Evolutionary conservation across 1,140 invertebrate species (phyloP).

Genomic region (Dendrolimus punctatus): DNA sequence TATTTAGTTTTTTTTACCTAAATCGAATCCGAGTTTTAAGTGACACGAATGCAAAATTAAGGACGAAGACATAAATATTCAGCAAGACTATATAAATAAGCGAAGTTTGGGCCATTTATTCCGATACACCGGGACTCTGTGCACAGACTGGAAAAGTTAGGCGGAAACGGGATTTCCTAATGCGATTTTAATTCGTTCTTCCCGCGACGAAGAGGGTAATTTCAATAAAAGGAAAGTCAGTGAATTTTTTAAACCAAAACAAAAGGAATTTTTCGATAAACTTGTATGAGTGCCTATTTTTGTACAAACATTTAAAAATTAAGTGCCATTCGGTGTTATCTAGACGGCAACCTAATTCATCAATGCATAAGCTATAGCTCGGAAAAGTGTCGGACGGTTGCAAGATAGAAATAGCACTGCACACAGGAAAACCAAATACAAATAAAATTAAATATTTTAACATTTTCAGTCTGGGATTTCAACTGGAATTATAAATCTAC

Average conservation of each 20-base stretch:
- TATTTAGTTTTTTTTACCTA: too few relatives aligned
- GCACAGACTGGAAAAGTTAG: constrained; percentile 64
- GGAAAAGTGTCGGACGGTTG: too few relatives aligned
- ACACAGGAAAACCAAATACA: too few relatives aligned
- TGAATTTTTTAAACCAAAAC: constrained; percentile 33
- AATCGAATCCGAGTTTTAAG: constrained; percentile 9
- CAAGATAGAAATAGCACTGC: too few relatives aligned
- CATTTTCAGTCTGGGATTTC: too few relatives aligned
- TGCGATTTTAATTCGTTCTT: constrained; percentile 66
- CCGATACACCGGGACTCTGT: constrained; percentile 59
- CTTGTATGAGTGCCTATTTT: too few relatives aligned
- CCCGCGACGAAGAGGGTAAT: constrained; percentile 54
- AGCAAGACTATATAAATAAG: constrained; percentile 66
- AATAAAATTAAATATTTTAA: too few relatives aligned
- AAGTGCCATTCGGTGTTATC: too few relatives aligned
- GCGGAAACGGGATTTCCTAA: constrained; percentile 64
- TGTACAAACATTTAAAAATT: too few relatives aligned
- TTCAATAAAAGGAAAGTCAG: constrained; percentile 55
- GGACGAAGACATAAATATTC: constrained; percentile 63
- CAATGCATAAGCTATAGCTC: too few relatives aligned
- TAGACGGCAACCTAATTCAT: too few relatives aligned
- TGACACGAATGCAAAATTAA: constrained; percentile 46
- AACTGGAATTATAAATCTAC: too few relatives aligned
- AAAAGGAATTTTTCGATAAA: constrained; percentile 13
- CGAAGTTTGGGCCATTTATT: constrained; percentile 65